Conservation (phyloP, 1,140 invertebrate species). For the Rhagoletis zephyria region DNA sequence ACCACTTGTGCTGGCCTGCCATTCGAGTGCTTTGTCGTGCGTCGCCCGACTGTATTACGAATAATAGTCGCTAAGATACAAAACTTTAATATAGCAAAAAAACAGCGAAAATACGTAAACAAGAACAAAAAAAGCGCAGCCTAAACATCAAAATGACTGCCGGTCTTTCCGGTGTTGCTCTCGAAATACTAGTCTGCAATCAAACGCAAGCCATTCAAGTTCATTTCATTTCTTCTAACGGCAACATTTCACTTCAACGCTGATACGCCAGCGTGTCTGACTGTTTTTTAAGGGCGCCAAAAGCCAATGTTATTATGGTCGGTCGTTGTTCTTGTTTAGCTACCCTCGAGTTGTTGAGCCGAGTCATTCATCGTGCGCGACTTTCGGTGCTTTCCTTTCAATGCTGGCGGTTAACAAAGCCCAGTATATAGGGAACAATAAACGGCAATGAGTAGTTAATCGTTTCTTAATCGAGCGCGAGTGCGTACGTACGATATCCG, state of each 20-base stretch:
- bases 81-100: conserved; percentile 6
- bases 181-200: not conserved
- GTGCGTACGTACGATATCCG: conserved; percentile 4
- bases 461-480: conserved; percentile 49
- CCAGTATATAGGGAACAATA: conserved; percentile 31
- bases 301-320: not conserved
- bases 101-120: conserved; percentile 1
- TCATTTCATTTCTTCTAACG: conserved; percentile 20
- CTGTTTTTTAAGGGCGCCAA: not conserved
- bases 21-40: no score
- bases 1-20: no score
- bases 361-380: conserved; percentile 11
- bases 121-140: not conserved
- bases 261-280: not conserved
- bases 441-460: conserved; percentile 22
- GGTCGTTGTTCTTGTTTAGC: not conserved
- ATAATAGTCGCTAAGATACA: no score
- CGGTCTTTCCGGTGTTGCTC: not conserved
- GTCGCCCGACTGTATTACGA: no score
- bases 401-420: not conserved
- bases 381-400: conserved; percentile 43
- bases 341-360: not conserved
- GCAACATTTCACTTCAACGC: not conserved
- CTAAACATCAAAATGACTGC: not conserved
- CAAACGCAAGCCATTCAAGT: conserved; percentile 9